These are phyloP conservation scores for Drosophila sproati DNA, from an alignment of 1,140 invertebrate species.

Conservation along the genomic window DNA sequence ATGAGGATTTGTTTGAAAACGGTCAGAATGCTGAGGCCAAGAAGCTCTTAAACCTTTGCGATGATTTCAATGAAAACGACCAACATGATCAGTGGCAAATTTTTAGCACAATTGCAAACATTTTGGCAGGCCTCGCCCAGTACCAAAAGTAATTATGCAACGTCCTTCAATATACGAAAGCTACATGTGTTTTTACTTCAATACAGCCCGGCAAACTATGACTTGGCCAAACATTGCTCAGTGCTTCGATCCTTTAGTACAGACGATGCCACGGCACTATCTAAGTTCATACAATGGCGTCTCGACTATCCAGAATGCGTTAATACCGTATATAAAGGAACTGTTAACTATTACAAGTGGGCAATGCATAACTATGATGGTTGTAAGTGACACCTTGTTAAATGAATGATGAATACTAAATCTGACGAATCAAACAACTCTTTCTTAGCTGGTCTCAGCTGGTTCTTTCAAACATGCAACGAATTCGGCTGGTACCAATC, in stretches of 20 bases:
- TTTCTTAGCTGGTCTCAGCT: slow-evolving; percentile 71
- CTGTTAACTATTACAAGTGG: slow-evolving; percentile 62
- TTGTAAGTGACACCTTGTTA: slow-evolving; percentile 35
- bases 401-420: neutral
- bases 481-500: slow-evolving; percentile 91
- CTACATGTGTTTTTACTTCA: neutral
- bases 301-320: slow-evolving; percentile 50
- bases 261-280: slow-evolving; percentile 66
- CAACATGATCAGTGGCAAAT: slow-evolving; percentile 73
- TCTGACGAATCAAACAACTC: neutral
- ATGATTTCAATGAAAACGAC: slow-evolving; percentile 59
- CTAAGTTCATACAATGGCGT: slow-evolving; percentile 56
- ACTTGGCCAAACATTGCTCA: slow-evolving; percentile 45
- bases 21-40: slow-evolving; percentile 59
- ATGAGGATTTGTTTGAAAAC: slow-evolving; percentile 78
- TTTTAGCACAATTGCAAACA: slow-evolving; percentile 75
- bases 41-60: slow-evolving; percentile 80
- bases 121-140: slow-evolving; percentile 75
- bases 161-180: neutral
- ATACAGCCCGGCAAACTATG: slow-evolving; percentile 53
- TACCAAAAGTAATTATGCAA: slow-evolving; percentile 60
- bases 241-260: slow-evolving; percentile 54
- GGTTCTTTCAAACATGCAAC: slow-evolving; percentile 90
- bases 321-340: slow-evolving; percentile 49
- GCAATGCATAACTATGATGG: slow-evolving; percentile 56